Percentiles rank a stretch among this genome's conserved stretches.
These are phyloP conservation scores for Ochropleura plecta DNA, from an alignment of 2,888 invertebrate genomes.

Conservation along the genomic window DNA sequence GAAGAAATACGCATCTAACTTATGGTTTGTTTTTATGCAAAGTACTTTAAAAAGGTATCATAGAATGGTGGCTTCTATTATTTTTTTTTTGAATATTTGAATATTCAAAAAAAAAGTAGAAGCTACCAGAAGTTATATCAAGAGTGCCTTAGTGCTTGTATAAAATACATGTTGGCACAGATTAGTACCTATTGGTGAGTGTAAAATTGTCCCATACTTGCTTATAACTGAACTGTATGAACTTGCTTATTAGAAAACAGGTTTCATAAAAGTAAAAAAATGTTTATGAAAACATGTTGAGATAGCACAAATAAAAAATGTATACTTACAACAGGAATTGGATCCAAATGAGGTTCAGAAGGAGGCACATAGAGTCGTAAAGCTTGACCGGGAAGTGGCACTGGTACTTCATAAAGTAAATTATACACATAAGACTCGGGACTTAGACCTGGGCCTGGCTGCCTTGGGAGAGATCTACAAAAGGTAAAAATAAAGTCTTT, in stretches of 20 bases:
- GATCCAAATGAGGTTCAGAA: conserved; percentile 92
- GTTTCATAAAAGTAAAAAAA: neutral
- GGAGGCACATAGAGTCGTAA: conserved; percentile 94
- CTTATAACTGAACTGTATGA: neutral
- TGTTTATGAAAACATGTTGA: neutral
- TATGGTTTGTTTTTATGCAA: neutral
- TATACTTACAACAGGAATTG: conserved; percentile 90
- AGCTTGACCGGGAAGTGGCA: conserved; percentile 97
- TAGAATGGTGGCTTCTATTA: neutral
- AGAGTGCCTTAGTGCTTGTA: neutral
- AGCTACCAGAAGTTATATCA: neutral
- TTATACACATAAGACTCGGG: conserved; percentile 99
- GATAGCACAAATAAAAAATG: neutral
- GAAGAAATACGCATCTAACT: conserved; percentile 59
- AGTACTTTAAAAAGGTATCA: neutral
- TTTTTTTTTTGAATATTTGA: no score
- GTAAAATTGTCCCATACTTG: conserved; percentile 1
- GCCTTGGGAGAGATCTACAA: conserved; percentile 94
- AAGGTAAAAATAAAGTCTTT: neutral
- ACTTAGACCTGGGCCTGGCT: conserved; percentile 94
- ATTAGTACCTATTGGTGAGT: neutral
- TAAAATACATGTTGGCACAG: neutral
- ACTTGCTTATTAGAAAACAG: neutral
- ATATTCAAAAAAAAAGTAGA: neutral
- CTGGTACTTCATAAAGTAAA: conserved; percentile 97